Percentiles rank a stretch among this genome's conserved stretches.
Conservation (phyloP, 2,113 vertebrate species). For the Eubucco bourcierii region DNA sequence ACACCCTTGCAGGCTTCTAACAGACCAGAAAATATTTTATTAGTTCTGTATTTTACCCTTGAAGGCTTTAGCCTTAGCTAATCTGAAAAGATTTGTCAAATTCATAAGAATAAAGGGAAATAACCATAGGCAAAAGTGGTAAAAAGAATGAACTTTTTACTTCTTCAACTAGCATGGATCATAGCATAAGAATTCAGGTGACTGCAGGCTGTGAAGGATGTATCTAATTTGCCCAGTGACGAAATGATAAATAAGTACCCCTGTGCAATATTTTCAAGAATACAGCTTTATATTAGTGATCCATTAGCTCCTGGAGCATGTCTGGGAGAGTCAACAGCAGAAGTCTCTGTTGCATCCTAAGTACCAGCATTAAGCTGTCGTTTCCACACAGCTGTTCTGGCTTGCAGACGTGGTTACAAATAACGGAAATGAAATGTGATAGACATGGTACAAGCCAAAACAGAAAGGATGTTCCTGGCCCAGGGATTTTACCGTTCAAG, state of each 20-base stretch:
- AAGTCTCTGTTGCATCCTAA: not conserved
- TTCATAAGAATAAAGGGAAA: not conserved
- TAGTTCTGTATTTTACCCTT: not conserved
- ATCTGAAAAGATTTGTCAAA: not conserved
- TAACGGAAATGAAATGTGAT: not conserved
- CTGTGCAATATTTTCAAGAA: not conserved
- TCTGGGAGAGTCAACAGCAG: not conserved
- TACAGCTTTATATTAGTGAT: not conserved
- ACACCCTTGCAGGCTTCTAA: not conserved
- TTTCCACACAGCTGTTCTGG: not conserved
- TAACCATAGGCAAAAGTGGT: not conserved
- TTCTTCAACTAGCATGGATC: not conserved
- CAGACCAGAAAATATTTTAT: not conserved
- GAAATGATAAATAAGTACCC: not conserved
- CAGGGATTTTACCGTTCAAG: not conserved
- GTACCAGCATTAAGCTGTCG: not conserved
- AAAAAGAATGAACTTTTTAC: not conserved
- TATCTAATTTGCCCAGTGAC: not conserved
- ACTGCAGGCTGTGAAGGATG: not conserved
- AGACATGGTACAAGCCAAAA: rapidly evolving
- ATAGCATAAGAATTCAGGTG: not conserved
- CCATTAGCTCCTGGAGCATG: not conserved
- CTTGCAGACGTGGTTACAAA: not conserved
- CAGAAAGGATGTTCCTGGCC: not conserved
- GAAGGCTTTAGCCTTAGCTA: not conserved